Conservation (phyloP, 2,888 invertebrate species). For the Crocallis elinguaria region DNA sequence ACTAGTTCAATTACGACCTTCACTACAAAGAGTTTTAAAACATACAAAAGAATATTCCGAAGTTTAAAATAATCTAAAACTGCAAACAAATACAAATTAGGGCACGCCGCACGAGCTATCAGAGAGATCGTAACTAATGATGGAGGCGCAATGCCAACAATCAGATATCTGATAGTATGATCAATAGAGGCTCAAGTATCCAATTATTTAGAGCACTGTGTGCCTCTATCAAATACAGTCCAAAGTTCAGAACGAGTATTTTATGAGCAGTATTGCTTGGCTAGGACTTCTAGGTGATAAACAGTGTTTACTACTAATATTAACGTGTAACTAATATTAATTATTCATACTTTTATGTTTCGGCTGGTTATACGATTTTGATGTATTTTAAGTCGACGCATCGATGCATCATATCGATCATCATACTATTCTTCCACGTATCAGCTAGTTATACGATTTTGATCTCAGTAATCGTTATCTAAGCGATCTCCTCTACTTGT, state of each 20-base stretch:
- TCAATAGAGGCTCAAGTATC: constrained; percentile 16
- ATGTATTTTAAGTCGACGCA: no score
- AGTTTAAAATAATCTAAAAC: neutral
- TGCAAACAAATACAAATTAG: constrained; percentile 1
- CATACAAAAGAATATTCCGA: neutral
- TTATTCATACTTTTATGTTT: no score
- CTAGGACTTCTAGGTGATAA: no score
- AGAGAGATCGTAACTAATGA: constrained; percentile 7
- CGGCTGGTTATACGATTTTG: no score
- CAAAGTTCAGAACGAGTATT: constrained; percentile 10
- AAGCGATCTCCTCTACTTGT: neutral
- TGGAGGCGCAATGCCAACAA: constrained; percentile 23
- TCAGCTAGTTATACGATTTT: neutral
- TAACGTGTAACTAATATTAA: no score
- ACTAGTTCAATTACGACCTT: constrained; percentile 35
- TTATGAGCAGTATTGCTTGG: neutral
- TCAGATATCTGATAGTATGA: constrained; percentile 14
- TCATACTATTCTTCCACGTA: no score
- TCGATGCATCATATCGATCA: no score
- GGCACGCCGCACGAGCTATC: constrained; percentile 7
- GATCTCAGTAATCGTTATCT: neutral
- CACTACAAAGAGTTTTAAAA: constrained; percentile 2
- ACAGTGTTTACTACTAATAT: no score
- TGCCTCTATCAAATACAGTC: constrained; percentile 16
- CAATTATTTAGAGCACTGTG: constrained; percentile 15